These are phyloP conservation scores for Drosophila crucigera DNA, from an alignment of 2,888 invertebrate genomes.

Conservation along the genomic window DNA sequence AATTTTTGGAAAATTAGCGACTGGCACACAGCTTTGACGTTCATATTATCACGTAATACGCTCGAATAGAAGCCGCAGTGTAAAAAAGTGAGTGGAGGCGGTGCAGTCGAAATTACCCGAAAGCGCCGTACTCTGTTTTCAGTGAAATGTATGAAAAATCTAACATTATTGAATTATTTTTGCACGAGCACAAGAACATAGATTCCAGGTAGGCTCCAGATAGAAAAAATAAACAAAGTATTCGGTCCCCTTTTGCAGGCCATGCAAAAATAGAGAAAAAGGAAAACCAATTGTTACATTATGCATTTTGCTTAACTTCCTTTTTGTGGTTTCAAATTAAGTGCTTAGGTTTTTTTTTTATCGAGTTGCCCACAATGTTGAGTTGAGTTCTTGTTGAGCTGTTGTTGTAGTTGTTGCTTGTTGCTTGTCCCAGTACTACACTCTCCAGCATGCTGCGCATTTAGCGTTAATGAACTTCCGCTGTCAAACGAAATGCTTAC, in stretches of 20 bases:
- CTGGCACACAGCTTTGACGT: not conserved
- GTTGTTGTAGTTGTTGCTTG: not conserved
- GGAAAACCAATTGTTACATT: conserved; percentile 25
- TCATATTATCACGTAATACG: not conserved
- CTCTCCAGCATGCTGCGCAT: not conserved
- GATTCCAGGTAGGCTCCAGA: too few relatives aligned
- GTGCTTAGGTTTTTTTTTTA: conserved; percentile 46
- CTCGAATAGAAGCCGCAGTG: not conserved
- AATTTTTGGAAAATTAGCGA: not conserved
- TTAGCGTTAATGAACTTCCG: conserved; percentile 71
- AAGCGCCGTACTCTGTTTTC: not conserved
- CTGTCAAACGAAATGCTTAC: conserved; percentile 72
- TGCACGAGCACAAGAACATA: too few relatives aligned
- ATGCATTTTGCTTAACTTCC: conserved; percentile 27
- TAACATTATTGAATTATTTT: not conserved
- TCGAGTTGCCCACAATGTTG: conserved; percentile 11
- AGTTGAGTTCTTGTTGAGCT: not conserved
- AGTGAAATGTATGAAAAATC: not conserved
- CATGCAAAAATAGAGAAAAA: not conserved
- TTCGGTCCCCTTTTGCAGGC: not conserved
- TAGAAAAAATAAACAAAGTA: not conserved
- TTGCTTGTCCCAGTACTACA: not conserved
- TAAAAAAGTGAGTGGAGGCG: not conserved
- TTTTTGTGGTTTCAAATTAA: conserved; percentile 64
- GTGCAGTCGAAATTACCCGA: too few relatives aligned